These are phyloP conservation scores for Stegodyphus mimosarum DNA, from an alignment of 1,140 invertebrate genomes.

Conservation along the genomic window DNA sequence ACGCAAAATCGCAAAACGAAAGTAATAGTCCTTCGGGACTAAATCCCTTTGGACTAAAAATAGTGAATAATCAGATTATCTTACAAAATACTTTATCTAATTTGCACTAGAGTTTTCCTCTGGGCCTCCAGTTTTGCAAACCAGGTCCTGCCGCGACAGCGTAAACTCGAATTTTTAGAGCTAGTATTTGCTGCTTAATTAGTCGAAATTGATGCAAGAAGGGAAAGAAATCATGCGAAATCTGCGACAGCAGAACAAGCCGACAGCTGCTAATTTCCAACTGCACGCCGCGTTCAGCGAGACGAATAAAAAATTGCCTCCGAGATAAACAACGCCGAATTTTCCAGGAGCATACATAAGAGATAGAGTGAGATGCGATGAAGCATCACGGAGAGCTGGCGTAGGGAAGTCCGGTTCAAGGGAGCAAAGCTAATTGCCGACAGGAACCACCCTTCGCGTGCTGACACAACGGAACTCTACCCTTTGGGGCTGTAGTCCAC, in stretches of 20 bases:
- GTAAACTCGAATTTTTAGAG: too few species aligned
- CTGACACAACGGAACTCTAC: neutral
- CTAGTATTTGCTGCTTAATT: too few species aligned
- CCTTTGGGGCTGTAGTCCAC: neutral
- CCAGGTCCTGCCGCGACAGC: too few species aligned
- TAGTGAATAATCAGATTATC: too few species aligned
- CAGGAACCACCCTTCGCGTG: conserved; percentile 46
- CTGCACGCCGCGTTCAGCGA: neutral
- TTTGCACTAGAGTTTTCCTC: too few species aligned
- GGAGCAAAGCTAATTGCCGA: conserved; percentile 46
- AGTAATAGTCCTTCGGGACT: too few species aligned
- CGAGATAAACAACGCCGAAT: neutral
- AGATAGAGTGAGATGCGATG: neutral
- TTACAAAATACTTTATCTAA: too few species aligned
- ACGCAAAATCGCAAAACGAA: too few species aligned
- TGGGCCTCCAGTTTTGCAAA: too few species aligned
- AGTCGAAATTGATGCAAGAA: neutral
- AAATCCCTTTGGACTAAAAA: too few species aligned
- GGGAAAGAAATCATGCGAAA: neutral
- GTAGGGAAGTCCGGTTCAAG: conserved; percentile 36
- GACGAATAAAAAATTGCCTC: too few species aligned
- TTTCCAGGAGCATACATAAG: neutral
- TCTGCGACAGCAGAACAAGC: neutral
- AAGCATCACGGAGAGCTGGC: neutral
- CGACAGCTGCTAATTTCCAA: neutral